These are phyloP conservation scores for Oreochromis mossambicus DNA, from an alignment of 2,797 vertebrate genomes.

Conservation along the genomic window DNA sequence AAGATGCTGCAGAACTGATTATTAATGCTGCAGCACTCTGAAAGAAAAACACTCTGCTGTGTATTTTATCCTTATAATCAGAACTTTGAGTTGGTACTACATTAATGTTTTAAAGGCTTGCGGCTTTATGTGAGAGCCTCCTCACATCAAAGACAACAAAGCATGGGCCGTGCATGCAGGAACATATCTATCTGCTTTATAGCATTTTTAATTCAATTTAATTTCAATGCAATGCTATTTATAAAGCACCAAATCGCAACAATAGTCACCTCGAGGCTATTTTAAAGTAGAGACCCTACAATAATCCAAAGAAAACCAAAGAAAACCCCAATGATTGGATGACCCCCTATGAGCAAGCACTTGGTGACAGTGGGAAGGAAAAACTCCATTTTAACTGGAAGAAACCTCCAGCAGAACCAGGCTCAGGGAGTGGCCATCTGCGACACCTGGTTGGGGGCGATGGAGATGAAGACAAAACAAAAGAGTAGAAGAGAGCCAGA, in stretches of 20 bases:
- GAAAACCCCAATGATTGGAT: not conserved
- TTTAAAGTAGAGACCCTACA: not conserved
- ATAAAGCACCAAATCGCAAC: no score
- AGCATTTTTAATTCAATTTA: not conserved
- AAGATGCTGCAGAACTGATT: not conserved
- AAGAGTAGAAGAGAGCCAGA: not conserved
- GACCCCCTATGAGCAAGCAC: not conserved
- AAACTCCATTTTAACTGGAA: not conserved
- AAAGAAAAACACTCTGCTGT: not conserved
- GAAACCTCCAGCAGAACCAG: not conserved
- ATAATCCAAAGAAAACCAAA: not conserved
- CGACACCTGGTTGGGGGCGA: not conserved
- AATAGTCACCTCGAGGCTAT: not conserved
- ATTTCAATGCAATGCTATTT: not conserved
- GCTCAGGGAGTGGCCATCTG: accelerated
- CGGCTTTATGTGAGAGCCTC: not conserved
- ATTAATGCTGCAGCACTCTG: not conserved
- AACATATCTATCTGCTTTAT: not conserved
- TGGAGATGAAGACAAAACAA: not conserved
- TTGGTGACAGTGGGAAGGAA: not conserved
- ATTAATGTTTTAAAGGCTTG: constrained; percentile 2
- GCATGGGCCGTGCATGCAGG: not conserved
- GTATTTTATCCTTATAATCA: not conserved
- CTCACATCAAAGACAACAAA: constrained; percentile 12
- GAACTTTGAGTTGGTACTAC: not conserved